A percentile compares a stretch with the other conserved stretches of the same genome.
phyloP scores from a whole-genome alignment of 1,140 invertebrate genomes.

The Drosophila ercepeae region DNA sequence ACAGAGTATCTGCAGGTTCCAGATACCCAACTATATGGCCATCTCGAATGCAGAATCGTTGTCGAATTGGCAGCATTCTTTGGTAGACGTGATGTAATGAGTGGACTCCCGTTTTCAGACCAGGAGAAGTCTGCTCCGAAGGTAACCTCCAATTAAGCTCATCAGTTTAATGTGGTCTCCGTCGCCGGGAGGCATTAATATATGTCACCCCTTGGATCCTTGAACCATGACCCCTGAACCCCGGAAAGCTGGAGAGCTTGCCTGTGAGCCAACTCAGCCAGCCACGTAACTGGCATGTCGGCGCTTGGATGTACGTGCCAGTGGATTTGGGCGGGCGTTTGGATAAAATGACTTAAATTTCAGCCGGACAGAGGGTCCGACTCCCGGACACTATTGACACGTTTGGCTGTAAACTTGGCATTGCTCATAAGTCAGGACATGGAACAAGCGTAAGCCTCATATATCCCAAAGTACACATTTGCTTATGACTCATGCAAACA shows the following conservation, averaged over 20 bases:
- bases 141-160: slow-evolving; percentile 81
- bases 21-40: background rate
- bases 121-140: slow-evolving; percentile 35
- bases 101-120: slow-evolving; percentile 16
- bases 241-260: background rate
- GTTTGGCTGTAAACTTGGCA: slow-evolving; percentile 74
- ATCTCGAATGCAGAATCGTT: slow-evolving; percentile 11
- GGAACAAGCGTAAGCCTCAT: slow-evolving; percentile 71
- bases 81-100: slow-evolving; percentile 52
- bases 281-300: slow-evolving; percentile 72
- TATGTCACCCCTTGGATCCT: slow-evolving; percentile 48
- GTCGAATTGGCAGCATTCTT: slow-evolving; percentile 53
- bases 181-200: slow-evolving; percentile 71
- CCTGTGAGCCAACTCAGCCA: slow-evolving; percentile 8
- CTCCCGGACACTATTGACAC: slow-evolving; percentile 67
- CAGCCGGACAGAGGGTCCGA: slow-evolving; percentile 43
- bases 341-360: slow-evolving; percentile 66
- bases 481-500: slow-evolving; percentile 62
- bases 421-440: slow-evolving; percentile 70
- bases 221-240: slow-evolving; percentile 13
- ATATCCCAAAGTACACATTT: slow-evolving; percentile 72
- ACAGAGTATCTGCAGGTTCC: slow-evolving; percentile 3
- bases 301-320: slow-evolving; percentile 63
- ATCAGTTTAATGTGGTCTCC: slow-evolving; percentile 79
- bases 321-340: slow-evolving; percentile 27